Percentiles rank a stretch among this genome's conserved stretches.
phyloP scores from a whole-genome alignment of 2,113 vertebrate genomes.

The Tor tambroides region DNA sequence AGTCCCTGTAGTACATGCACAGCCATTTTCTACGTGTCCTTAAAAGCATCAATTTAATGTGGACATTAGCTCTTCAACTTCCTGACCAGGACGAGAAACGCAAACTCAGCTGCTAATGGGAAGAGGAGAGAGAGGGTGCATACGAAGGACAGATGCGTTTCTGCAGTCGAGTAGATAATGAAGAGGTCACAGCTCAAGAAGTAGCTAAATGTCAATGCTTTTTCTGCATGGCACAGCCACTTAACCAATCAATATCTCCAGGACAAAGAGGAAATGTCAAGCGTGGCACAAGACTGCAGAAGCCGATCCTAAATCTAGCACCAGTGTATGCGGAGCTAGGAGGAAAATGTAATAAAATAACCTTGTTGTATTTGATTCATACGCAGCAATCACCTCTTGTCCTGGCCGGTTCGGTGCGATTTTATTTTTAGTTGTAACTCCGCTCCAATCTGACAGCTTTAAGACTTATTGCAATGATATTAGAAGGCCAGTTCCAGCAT shows the following conservation, averaged over 20 bases:
- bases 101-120: constrained; percentile 19
- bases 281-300: neutral
- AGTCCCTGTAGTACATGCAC: neutral
- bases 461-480: neutral
- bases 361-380: neutral
- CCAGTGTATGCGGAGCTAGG: neutral
- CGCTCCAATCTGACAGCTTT: neutral
- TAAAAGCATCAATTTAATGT: neutral
- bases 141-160: neutral
- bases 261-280: neutral
- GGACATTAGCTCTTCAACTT: constrained; percentile 5
- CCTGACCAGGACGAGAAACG: neutral
- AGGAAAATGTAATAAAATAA: neutral
- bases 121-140: neutral
- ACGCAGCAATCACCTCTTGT: neutral
- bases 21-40: neutral
- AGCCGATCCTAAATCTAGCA: neutral
- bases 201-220: neutral
- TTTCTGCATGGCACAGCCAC: neutral
- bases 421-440: neutral
- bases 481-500: neutral
- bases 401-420: neutral
- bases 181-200: constrained; percentile 25
- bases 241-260: constrained; percentile 7
- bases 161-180: neutral